Base-by-base conservation (phyloP, 2,113 vertebrate species). In the Taxidea taxus region DNA sequence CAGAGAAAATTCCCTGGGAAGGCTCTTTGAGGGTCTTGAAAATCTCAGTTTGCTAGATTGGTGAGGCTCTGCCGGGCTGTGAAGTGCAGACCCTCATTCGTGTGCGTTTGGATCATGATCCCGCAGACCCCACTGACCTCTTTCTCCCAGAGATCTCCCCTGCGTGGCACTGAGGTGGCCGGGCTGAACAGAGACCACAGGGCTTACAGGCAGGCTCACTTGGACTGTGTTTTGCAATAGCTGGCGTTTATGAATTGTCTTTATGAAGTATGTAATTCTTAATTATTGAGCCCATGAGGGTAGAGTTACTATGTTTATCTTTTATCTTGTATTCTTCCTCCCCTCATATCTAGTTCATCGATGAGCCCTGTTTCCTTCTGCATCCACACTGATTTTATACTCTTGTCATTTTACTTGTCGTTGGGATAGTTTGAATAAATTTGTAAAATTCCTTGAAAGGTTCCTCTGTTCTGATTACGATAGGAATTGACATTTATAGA, bases 391-490 rank as follows among this genome's bases (percentile, higher is more conserved):
- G 47, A 8, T 21, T 95, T 96, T 78, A 66, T 70, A 90, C 31
- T 72, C 39, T 77, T 82, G 8, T 4, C 39, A 64, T 49, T 82
- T 85, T 92, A n/a, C 51, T 82, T 80, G 89, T 78, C 7, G 0
- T 9, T 47, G 7, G 85, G 5, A 66, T 29, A 66, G 91, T 85
- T 88, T 62, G 4, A 68, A 51, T 92, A 29, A 64, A 18, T 70
- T 64, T 85, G 64, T 92, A 58, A 94, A 93, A 54, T 91, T 68
- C 18, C 27, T 75, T 62, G 21, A 49, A 29, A 90, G 92, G 14
- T 23, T 47, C 11, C 56, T 81, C 34, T 84, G 2, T 15, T 84
- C 21, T 90, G 6, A 44, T 80, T 92, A 68, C 87, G 39, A 37
- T 87, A 81, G 49, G 1, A 90, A 70, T 72, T 90, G 18, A 85